Percentiles rank a stretch among this genome's conserved stretches.
phyloP scores from a whole-genome alignment of 1,140 invertebrate genomes.

The Tetranychus urticae region DNA sequence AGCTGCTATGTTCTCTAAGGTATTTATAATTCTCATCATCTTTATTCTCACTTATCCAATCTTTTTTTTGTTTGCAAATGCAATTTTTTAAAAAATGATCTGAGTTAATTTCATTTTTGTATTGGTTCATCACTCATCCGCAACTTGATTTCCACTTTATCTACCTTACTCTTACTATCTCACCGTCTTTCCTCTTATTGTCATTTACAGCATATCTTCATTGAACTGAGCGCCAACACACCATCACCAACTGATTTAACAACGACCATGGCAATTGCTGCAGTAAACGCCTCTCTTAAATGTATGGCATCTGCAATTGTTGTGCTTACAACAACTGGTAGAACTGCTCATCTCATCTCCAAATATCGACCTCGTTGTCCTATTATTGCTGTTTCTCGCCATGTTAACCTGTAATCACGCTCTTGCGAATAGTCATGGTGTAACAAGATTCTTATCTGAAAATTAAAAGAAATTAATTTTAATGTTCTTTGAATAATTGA shows the following conservation, averaged over 20 bases:
- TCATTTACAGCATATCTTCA: constrained; percentile 11
- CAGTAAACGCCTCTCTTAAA: constrained; percentile 81
- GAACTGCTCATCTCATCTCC: constrained; percentile 67
- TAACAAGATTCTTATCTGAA: not conserved
- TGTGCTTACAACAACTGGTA: constrained; percentile 76
- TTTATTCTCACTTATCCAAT: not conserved
- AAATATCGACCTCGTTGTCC: constrained; percentile 89
- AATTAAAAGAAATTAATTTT: too few species aligned
- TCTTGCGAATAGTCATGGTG: not conserved
- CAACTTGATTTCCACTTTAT: not conserved
- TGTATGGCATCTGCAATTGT: constrained; percentile 75
- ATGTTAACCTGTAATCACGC: too few species aligned
- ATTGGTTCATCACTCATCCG: too few species aligned
- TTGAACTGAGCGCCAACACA: constrained; percentile 13
- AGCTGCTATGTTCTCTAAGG: constrained; percentile 72
- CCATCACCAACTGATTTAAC: constrained; percentile 49
- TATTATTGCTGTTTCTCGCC: constrained; percentile 77
- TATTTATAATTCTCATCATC: not conserved
- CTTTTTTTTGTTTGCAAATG: not conserved
- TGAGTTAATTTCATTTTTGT: too few species aligned
- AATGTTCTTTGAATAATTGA: too few species aligned
- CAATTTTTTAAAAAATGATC: not conserved
- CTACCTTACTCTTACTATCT: not conserved
- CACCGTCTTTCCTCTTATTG: not conserved
- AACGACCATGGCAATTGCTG: constrained; percentile 80